phyloP scores from a whole-genome alignment of 2,113 vertebrate species.

The Calidris pugnax region DNA sequence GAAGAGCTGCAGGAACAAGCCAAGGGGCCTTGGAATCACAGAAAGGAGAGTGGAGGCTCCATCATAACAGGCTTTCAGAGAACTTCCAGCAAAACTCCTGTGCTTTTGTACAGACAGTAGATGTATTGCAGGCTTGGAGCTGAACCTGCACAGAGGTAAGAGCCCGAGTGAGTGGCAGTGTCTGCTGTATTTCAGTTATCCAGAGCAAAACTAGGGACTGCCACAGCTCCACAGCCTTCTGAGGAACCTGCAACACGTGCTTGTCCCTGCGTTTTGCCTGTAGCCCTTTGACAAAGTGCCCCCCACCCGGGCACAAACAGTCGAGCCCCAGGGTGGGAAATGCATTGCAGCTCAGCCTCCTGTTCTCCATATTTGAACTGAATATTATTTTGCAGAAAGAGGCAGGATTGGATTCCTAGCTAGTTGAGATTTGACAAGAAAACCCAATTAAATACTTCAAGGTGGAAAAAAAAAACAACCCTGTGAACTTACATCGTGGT shows the following conservation, averaged over 20 bases:
- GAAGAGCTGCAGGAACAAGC: background rate
- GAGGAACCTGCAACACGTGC: slow-evolving; percentile 36
- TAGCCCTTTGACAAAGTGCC: background rate
- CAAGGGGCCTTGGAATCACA: background rate
- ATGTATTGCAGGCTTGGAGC: background rate
- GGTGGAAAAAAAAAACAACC: background rate
- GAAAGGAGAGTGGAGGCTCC: background rate
- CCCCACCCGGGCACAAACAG: slow-evolving; percentile 36
- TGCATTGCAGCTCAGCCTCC: background rate
- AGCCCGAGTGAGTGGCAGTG: background rate
- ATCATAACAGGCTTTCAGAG: background rate
- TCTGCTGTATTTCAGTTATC: slow-evolving; percentile 14
- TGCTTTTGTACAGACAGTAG: background rate
- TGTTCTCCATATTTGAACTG: background rate
- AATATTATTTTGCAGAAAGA: background rate
- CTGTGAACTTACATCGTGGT: too few relatives aligned
- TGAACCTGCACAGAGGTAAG: background rate
- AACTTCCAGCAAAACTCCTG: slow-evolving; percentile 26
- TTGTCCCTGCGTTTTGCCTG: slow-evolving; percentile 38
- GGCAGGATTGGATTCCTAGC: background rate
- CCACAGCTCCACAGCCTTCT: slow-evolving; percentile 33
- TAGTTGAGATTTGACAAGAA: background rate
- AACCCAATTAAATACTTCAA: background rate
- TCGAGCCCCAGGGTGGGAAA: background rate
- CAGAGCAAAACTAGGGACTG: background rate